A percentile compares a stretch with the other conserved stretches of the same genome.
These are phyloP conservation scores for Poecilus cupreus DNA, from an alignment of 2,888 invertebrate genomes.

Conservation along the genomic window DNA sequence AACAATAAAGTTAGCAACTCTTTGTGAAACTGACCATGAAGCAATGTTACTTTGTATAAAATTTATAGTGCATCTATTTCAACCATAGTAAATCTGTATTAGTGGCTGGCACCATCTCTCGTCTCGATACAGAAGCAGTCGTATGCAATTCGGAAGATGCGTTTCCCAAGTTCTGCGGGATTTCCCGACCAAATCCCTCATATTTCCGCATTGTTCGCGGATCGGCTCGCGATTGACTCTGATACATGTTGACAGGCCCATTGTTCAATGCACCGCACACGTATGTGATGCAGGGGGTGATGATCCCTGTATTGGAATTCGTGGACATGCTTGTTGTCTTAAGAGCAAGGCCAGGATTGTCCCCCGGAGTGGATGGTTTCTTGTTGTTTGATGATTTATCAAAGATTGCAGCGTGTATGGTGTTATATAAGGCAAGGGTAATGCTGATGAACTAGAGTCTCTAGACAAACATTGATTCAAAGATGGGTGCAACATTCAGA, in stretches of 20 bases:
- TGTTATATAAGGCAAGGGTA: background rate
- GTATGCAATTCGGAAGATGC: constrained; percentile 16
- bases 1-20: too few species aligned
- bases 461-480: background rate
- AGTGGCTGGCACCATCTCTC: background rate
- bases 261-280: constrained; percentile 7
- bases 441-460: background rate
- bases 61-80: too few species aligned
- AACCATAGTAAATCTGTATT: background rate
- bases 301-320: constrained; percentile 20
- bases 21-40: too few species aligned
- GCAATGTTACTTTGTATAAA: too few species aligned
- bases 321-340: constrained; percentile 39
- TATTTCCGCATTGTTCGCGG: constrained; percentile 34
- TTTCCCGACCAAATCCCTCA: constrained; percentile 12
- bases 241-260: constrained; percentile 40
- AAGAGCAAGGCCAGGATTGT: too few species aligned
- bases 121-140: background rate
- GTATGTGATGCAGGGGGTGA: background rate
- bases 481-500: background rate
- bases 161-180: background rate
- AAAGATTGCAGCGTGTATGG: background rate
- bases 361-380: background rate
- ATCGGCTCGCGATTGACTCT: constrained; percentile 17
- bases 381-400: background rate